Evolutionary conservation across 2,113 vertebrate species (phyloP).

Genomic region (Reinhardtius hippoglossoides): DNA sequence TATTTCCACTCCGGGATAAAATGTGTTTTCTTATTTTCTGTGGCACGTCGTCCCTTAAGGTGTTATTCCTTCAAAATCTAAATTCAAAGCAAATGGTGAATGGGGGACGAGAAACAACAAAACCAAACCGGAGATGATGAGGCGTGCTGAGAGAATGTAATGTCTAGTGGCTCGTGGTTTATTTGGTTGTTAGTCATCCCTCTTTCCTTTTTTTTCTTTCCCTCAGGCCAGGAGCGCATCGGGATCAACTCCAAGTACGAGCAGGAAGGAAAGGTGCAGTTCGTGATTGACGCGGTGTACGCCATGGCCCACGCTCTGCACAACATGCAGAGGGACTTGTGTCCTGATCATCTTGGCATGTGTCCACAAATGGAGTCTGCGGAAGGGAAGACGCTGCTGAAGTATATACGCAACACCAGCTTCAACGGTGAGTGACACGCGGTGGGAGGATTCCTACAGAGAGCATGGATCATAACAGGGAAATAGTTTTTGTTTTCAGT

Average conservation of each 20-base stretch:
- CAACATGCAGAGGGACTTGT: conserved; percentile 80
- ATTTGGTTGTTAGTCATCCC: conserved; percentile 27
- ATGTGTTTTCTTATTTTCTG: conserved; percentile 47
- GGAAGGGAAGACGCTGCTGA: conserved; percentile 79
- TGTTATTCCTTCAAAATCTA: conserved; percentile 41
- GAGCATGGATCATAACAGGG: neutral
- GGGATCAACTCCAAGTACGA: conserved; percentile 80
- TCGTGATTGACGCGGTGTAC: conserved; percentile 82
- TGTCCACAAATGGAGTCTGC: conserved; percentile 79
- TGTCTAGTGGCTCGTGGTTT: conserved; percentile 36
- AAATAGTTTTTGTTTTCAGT: neutral
- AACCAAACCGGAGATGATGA: conserved; percentile 27
- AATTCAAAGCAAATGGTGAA: conserved; percentile 39
- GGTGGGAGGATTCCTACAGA: neutral
- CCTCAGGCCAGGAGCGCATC: conserved; percentile 80
- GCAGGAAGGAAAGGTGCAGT: conserved; percentile 83
- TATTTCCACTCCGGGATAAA: conserved; percentile 51
- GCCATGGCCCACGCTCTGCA: conserved; percentile 82
- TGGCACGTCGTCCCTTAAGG: conserved; percentile 40
- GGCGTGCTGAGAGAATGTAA: conserved; percentile 27
- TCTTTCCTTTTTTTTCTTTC: neutral
- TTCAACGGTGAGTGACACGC: conserved; percentile 77
- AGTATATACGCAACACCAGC: conserved; percentile 79
- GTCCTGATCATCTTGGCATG: conserved; percentile 74
- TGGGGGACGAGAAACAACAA: conserved; percentile 15